Conservation (phyloP, 2,113 vertebrate species). For the Polypterus bichir region DNA sequence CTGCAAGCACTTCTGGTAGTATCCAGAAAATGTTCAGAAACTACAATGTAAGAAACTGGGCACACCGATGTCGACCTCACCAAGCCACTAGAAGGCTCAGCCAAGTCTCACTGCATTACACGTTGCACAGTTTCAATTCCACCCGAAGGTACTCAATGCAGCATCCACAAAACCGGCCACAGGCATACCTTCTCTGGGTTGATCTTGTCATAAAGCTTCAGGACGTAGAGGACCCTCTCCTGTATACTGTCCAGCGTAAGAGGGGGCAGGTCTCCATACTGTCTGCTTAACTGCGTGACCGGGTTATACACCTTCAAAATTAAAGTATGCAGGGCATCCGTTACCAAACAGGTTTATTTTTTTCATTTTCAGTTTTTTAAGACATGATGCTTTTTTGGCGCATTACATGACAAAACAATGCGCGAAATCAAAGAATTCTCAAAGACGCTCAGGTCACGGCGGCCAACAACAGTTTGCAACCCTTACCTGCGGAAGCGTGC, state of each 20-base stretch:
- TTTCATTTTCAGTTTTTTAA: background rate
- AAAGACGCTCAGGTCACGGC: background rate
- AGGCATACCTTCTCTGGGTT: conserved; percentile 73
- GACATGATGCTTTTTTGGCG: background rate
- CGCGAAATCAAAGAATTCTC: background rate
- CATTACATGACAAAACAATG: background rate
- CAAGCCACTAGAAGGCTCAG: background rate
- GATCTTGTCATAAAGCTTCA: conserved; percentile 93
- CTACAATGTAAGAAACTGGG: background rate
- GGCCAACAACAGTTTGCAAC: background rate
- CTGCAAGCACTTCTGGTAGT: too few relatives aligned
- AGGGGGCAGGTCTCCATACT: conserved; percentile 65
- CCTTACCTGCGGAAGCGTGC: conserved; percentile 1
- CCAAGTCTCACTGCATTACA: background rate
- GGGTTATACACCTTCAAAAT: conserved; percentile 33
- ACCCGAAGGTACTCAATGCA: background rate
- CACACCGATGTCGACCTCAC: background rate
- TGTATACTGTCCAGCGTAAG: conserved; percentile 67
- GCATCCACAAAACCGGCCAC: background rate
- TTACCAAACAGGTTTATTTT: background rate
- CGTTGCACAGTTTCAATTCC: background rate
- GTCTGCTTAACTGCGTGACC: conserved; percentile 40
- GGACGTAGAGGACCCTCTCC: conserved; percentile 81
- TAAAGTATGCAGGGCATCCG: background rate
- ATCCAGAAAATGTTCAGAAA: too few relatives aligned